Conservation (phyloP, 1,140 invertebrate genomes). For the Campoletis sonorensis region DNA sequence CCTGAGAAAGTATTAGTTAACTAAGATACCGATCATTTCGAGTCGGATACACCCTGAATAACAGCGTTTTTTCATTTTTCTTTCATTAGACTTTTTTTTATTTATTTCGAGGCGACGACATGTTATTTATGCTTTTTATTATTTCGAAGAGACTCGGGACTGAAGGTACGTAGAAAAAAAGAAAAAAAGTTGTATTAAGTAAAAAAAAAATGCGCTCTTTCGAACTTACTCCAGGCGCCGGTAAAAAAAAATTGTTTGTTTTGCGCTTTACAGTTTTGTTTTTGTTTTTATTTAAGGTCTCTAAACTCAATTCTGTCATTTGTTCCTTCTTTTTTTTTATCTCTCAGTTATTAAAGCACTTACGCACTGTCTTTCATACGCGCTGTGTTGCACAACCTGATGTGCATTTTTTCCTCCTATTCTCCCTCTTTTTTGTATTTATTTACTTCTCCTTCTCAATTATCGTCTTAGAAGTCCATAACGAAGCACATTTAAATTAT, state of each 20-base stretch:
- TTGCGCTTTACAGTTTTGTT: constrained; percentile 42
- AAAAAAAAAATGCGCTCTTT: not conserved
- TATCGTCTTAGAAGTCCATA: constrained; percentile 48
- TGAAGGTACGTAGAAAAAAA: constrained; percentile 23
- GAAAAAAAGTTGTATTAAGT: not conserved
- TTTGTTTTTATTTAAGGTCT: constrained; percentile 26
- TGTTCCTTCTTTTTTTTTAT: constrained; percentile 35
- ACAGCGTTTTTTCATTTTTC: constrained; percentile 18
- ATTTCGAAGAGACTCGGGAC: not conserved
- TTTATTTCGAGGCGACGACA: constrained; percentile 25
- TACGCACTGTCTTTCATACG: constrained; percentile 42
- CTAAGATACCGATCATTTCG: constrained; percentile 31
- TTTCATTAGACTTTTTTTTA: not conserved
- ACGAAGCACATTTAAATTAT: constrained; percentile 60
- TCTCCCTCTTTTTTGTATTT: constrained; percentile 35
- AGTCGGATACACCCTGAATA: constrained; percentile 39
- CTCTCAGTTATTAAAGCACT: constrained; percentile 46
- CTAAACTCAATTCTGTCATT: constrained; percentile 34
- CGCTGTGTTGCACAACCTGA: constrained; percentile 17
- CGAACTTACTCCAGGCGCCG: too few relatives aligned
- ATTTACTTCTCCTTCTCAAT: constrained; percentile 23
- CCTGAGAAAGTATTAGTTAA: constrained; percentile 38
- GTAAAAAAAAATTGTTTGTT: constrained; percentile 21
- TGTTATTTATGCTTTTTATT: constrained; percentile 23
- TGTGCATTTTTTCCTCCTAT: constrained; percentile 46